Base-by-base conservation (phyloP, 2,113 vertebrate genomes). In the Chaetodon auriga region DNA sequence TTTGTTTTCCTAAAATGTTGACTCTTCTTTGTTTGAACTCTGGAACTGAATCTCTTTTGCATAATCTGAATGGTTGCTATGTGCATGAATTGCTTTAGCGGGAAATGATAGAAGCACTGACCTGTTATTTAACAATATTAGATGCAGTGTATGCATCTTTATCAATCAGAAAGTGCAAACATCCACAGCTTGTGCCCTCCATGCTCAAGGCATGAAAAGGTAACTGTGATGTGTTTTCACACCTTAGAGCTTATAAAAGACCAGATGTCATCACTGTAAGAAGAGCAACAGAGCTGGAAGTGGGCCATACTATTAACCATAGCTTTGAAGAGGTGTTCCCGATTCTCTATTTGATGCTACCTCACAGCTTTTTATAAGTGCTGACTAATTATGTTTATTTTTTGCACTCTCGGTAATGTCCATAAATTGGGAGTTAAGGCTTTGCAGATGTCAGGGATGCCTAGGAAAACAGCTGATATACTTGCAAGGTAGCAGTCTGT, bases 141-240 rank as follows among this genome's bases (percentile, higher is more conserved):
- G 19, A 48, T 58, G 14, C 30, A 30, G 30, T 30, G 8, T 48
- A 38, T 13, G 23, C 7, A 35, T 78, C 19, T 53, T 63, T 36
- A 78, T 58, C 6, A 21, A 7, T 69, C 35, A 57, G 15, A 46
- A 75, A 18, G 21, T 41, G 57, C 19, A 80, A 48, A 69, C 30
- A 18, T 45, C 68, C n/a, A 49, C 23, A 72, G 63, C 19, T 62
- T 74, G 7, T 25, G 18, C 45, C 23, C 60, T 54, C 30, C n/a
- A 13, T 38, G 46, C 30, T 48, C 2, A 25, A 64, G 61, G 54
- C 38, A 60, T 63, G 21, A 78, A 78, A 35, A 54, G 41, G 13
- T 12, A 25, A 74, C 45, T 65, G 19, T 18, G 49, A 54, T 57
- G 45, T 55, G 19, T 81, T 62, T 62, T 78, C 19, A 60, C 70